These are phyloP conservation scores for Peucedramus taeniatus DNA, from an alignment of 2,113 vertebrate species.

Conservation along the genomic window DNA sequence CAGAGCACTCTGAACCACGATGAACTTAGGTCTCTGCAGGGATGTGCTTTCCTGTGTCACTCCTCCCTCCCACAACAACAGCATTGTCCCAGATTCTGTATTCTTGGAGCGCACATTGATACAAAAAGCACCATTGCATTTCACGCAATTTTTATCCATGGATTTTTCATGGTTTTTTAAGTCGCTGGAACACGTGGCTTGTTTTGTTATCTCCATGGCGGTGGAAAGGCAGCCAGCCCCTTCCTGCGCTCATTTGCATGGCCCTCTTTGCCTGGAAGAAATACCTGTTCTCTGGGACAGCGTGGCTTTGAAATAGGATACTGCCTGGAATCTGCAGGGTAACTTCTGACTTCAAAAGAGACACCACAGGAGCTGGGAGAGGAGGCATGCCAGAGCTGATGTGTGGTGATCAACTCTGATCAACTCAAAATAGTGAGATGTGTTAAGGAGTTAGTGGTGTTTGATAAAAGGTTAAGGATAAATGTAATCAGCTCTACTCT, in stretches of 20 bases:
- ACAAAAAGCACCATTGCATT: neutral
- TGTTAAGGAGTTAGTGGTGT: neutral
- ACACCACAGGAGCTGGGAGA: neutral
- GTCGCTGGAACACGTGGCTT: neutral
- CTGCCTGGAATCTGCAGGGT: neutral
- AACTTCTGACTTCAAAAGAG: neutral
- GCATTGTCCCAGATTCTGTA: neutral
- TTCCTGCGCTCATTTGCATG: neutral
- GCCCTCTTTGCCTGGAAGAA: neutral
- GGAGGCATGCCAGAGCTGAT: neutral
- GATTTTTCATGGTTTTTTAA: neutral
- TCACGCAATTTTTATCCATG: accelerated
- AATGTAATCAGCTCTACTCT: neutral
- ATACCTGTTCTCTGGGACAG: neutral
- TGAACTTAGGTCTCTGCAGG: accelerated
- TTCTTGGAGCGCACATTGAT: neutral
- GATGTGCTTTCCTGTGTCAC: accelerated
- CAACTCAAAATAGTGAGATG: neutral
- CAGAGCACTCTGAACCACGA: accelerated
- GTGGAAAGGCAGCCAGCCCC: neutral
- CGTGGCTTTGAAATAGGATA: neutral
- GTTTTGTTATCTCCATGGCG: neutral
- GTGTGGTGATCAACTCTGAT: too few species aligned
- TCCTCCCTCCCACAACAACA: accelerated
- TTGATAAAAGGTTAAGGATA: neutral